phyloP scores from a whole-genome alignment of 2,113 vertebrate species.

The Poeciliopsis turrubarensis region DNA sequence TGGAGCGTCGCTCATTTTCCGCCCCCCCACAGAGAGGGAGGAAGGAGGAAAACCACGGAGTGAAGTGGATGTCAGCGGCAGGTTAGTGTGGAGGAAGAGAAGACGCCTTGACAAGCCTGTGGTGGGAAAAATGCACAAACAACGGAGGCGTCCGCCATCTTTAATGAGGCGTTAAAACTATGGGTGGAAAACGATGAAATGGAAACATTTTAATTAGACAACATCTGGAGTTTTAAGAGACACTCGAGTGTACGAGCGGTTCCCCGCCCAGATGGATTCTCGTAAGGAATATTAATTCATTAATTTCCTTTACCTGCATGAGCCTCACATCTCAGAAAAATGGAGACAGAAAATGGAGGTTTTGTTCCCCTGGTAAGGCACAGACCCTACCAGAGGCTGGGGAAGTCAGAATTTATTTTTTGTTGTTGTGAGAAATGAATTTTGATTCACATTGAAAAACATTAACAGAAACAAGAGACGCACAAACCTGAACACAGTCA shows the following conservation, averaged over 20 bases:
- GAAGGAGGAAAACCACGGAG: conserved; percentile 26
- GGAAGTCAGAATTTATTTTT: no score
- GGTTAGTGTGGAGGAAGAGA: conserved; percentile 32
- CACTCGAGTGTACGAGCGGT: background rate
- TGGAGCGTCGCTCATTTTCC: conserved; percentile 60
- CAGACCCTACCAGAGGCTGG: no score
- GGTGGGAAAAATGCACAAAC: background rate
- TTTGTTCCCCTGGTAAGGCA: no score
- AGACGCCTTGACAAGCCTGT: conserved; percentile 32
- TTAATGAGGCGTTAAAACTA: background rate
- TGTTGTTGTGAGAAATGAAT: no score
- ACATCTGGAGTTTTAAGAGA: background rate
- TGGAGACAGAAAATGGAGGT: no score
- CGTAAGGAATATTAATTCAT: background rate
- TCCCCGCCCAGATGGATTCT: background rate
- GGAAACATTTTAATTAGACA: background rate
- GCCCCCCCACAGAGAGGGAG: conserved; percentile 1
- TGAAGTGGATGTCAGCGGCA: conserved; percentile 38
- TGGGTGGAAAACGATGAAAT: background rate
- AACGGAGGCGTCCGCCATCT: background rate
- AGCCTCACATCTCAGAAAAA: no score
- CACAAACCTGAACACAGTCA: no score
- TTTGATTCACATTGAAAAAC: no score
- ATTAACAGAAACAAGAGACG: no score
- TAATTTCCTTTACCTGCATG: background rate